phyloP scores from a whole-genome alignment of 2,888 invertebrate genomes.

The Andrena chrysosceles region DNA sequence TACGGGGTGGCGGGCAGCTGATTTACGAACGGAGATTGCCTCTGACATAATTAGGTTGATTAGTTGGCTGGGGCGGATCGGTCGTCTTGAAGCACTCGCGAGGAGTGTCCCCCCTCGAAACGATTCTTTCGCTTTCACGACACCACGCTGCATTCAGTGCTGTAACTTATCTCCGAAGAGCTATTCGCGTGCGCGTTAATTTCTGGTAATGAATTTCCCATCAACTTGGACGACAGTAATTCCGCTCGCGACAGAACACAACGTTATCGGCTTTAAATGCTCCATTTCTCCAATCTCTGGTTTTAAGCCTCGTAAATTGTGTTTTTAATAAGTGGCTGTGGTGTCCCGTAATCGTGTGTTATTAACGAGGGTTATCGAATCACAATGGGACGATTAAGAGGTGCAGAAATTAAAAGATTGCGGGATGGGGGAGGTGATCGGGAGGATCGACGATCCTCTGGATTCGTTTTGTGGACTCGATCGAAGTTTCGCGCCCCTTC shows the following conservation, averaged over 20 bases:
- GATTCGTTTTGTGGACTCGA: constrained; percentile 48
- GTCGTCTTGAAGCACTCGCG: constrained; percentile 15
- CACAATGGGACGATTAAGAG: background rate
- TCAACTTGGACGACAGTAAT: background rate
- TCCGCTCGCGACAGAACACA: background rate
- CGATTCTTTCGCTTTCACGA: constrained; percentile 10
- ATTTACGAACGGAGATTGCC: constrained; percentile 63
- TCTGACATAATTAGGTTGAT: constrained; percentile 61
- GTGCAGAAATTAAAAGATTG: background rate
- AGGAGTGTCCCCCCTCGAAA: background rate
- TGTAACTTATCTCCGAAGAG: background rate
- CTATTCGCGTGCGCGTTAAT: constrained; percentile 14
- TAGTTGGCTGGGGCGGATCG: constrained; percentile 29
- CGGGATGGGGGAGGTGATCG: background rate
- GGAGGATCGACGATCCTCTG: background rate
- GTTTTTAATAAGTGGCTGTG: no score
- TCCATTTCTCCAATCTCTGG: background rate
- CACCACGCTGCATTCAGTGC: background rate
- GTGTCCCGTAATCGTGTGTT: background rate
- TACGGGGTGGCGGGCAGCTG: constrained; percentile 29
- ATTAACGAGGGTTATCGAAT: background rate
- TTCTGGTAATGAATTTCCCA: background rate
- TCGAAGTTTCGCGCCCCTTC: constrained; percentile 54
- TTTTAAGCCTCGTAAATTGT: background rate
- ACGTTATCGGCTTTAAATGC: background rate